Evolutionary conservation across 2,888 invertebrate genomes (phyloP).

Genomic region (Chrysolina oricalcia): DNA sequence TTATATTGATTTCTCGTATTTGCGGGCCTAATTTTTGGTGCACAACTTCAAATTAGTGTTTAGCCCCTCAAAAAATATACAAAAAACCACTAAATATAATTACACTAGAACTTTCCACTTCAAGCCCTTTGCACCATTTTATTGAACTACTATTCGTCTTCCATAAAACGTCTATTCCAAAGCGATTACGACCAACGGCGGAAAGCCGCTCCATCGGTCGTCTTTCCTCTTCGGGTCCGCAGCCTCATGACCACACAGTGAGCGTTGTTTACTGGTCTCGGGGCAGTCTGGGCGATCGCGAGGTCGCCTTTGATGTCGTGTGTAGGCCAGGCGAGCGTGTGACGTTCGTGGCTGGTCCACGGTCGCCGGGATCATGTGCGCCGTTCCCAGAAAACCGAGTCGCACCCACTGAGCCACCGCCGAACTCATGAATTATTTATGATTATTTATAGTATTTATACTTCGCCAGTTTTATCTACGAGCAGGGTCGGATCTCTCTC

Average conservation of each 20-base stretch:
- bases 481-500: not conserved
- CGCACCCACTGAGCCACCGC: conserved; percentile 60
- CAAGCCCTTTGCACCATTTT: too few species aligned
- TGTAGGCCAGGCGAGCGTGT: conserved; percentile 43
- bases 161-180: too few species aligned
- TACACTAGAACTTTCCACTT: too few species aligned
- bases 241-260: conserved; percentile 46
- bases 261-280: conserved; percentile 48
- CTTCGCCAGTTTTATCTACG: conserved; percentile 18
- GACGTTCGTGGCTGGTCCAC: conserved; percentile 37
- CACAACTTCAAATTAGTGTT: too few species aligned
- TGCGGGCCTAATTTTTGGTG: too few species aligned
- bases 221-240: conserved; percentile 30
- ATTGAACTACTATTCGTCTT: too few species aligned
- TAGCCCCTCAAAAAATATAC: too few species aligned
- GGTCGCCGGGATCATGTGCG: conserved; percentile 49
- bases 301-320: conserved; percentile 47
- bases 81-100: too few species aligned
- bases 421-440: conserved; percentile 53
- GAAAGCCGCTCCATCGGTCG: not conserved
- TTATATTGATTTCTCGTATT: too few species aligned
- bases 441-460: conserved; percentile 19
- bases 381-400: conserved; percentile 50
- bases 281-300: conserved; percentile 46
- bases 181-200: not conserved